Percentiles rank a stretch among this genome's conserved stretches.
These are phyloP conservation scores for Cheilosia urbana DNA, from an alignment of 2,888 invertebrate genomes.

Conservation along the genomic window DNA sequence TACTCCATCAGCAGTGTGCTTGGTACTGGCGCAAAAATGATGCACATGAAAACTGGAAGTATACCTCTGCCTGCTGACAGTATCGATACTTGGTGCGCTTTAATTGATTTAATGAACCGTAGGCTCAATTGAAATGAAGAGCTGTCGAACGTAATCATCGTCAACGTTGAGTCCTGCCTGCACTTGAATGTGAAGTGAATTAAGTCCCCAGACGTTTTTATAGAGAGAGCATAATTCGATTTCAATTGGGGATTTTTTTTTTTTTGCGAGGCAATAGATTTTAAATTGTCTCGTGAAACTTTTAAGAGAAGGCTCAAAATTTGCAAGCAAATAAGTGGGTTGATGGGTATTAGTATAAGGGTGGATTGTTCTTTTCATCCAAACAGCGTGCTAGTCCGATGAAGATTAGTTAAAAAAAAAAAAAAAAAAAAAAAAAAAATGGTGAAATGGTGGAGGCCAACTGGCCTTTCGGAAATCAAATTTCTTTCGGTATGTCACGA, in stretches of 20 bases:
- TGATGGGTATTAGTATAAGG: too few relatives aligned
- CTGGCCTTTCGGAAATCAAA: too few relatives aligned
- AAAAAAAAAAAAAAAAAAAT: too few relatives aligned
- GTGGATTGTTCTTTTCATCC: too few relatives aligned
- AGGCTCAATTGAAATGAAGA: conserved; percentile 41
- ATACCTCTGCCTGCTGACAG: conserved; percentile 27
- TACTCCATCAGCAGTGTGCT: not conserved
- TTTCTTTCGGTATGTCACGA: too few relatives aligned
- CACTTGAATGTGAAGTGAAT: conserved; percentile 34
- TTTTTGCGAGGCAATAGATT: too few relatives aligned
- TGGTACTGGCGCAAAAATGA: conserved; percentile 1
- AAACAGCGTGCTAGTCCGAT: too few relatives aligned
- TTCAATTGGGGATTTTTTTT: conserved; percentile 3
- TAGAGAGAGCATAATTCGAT: conserved; percentile 19
- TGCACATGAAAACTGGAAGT: conserved; percentile 20
- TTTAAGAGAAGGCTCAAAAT: too few relatives aligned
- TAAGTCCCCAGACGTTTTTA: conserved; percentile 14
- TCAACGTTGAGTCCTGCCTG: conserved; percentile 23
- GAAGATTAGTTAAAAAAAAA: too few relatives aligned
- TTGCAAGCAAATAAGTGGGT: too few relatives aligned
- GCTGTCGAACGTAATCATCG: conserved; percentile 45
- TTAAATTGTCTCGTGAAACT: too few relatives aligned
- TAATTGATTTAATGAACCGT: conserved; percentile 64
- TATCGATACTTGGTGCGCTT: conserved; percentile 43
- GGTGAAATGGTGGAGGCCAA: too few relatives aligned